Conservation (phyloP, 2,113 vertebrate genomes). For the Coturnix japonica region DNA sequence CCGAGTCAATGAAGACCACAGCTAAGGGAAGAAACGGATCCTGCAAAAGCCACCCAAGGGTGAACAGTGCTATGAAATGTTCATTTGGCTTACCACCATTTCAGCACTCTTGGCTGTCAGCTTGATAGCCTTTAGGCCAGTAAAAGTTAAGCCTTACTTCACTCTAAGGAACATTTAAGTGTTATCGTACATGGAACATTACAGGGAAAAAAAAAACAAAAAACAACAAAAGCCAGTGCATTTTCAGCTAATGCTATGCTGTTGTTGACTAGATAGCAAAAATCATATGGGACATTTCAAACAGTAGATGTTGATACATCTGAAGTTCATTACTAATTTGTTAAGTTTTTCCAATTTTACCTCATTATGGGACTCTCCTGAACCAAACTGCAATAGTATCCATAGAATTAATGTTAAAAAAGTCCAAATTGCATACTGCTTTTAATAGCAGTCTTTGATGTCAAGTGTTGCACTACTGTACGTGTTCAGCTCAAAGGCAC, state of each 20-base stretch:
- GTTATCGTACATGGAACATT: not conserved
- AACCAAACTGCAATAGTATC: not conserved
- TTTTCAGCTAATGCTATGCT: not conserved
- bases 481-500: conserved; percentile 28
- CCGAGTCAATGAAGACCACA: not conserved
- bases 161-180: not conserved
- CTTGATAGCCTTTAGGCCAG: not conserved
- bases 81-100: not conserved
- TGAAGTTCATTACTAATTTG: not conserved
- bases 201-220: not conserved
- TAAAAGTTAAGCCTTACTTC: not conserved
- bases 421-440: not conserved
- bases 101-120: not conserved
- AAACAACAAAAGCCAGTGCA: too few relatives aligned
- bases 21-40: not conserved
- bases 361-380: not conserved
- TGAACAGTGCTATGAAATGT: not conserved
- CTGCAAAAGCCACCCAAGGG: not conserved
- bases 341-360: not conserved
- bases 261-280: not conserved
- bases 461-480: not conserved
- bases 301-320: not conserved
- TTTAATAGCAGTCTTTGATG: conserved; percentile 26
- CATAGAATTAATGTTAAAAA: not conserved
- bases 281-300: not conserved